Evolutionary conservation across 2,797 vertebrate species (phyloP).

Genomic region (Hypotaenidia okinawae): DNA sequence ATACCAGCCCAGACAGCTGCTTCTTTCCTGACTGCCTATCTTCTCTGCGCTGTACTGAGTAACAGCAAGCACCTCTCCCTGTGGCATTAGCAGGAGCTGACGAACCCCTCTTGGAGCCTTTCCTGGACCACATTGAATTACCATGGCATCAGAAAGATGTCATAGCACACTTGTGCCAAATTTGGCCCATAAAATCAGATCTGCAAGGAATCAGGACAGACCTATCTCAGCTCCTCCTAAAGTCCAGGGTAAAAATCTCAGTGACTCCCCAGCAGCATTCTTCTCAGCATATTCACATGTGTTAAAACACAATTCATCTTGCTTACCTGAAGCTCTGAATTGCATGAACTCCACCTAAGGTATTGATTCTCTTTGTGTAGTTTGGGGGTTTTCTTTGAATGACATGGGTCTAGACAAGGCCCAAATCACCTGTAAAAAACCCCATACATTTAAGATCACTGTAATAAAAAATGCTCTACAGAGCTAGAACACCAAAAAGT

Average conservation of each 20-base stretch:
- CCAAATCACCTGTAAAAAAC: neutral
- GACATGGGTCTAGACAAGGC: neutral
- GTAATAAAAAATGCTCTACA: neutral
- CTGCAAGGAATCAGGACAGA: neutral
- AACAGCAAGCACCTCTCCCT: neutral
- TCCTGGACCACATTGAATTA: neutral
- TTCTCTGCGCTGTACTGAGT: neutral
- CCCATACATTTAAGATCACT: neutral
- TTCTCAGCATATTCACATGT: neutral
- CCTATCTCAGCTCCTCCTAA: neutral
- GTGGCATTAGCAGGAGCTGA: no score
- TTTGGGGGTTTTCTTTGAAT: neutral
- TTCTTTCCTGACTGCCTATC: neutral
- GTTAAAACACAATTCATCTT: neutral
- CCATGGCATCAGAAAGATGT: neutral
- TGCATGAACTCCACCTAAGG: neutral
- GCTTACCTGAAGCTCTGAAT: neutral
- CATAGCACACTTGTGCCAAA: fast-evolving
- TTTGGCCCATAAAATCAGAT: neutral
- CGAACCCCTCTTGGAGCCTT: neutral
- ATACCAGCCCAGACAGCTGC: neutral
- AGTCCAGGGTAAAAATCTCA: neutral
- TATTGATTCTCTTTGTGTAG: neutral
- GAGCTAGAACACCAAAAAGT: neutral
- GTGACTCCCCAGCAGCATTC: neutral